Base-by-base conservation (phyloP, 2,113 vertebrate genomes). In the Anser brachyrhynchus region DNA sequence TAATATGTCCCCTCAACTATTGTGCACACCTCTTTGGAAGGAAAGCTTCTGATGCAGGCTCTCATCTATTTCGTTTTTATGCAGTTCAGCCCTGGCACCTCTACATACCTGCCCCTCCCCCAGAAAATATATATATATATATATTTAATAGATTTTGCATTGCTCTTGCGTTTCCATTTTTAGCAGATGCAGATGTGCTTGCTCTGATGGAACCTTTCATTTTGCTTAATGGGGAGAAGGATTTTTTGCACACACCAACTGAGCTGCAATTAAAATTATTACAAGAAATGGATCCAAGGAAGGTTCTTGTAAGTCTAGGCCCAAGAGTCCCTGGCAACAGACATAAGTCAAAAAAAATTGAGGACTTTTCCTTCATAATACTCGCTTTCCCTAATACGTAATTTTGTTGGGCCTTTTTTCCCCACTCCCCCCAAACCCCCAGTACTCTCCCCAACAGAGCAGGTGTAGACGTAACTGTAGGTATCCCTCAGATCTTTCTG, bases 71-170 rank as follows among this genome's bases (percentile, higher is more conserved):
- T 80, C 51, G 66, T 91, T 96, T 97, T 94, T 87, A 84, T 46
- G 31, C 95, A 75, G 82, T 92, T 95, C 87, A 90, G 71, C 58
- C 90, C 89, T 93, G 91, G 79, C 23, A 58, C 55, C 97, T 96
- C 85, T 86, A 59, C 55, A 95, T 93, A 95, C 51, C 39, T 65
- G 26, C 35, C 28, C 49, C 77, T 95, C 57, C 54, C 52, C 29
- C 13, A 31, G 64, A 78, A 72, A 80, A 35, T 37, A 37, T 37
- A 37, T 37, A 37, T 37, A 37, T 10, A 73, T 87, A 96, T 91
- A 96, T 97, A 31, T 96, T 95, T 97, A 95, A 97, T 95, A 86
- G 91, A 88, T 95, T 96, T 96, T 91, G 73, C 86, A 86, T 52
- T 87, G 49, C 55, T 90, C 80, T 94, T 96, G 80, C 64, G 85